phyloP scores from a whole-genome alignment of 1,140 invertebrate species.

The Cotesia typhae region DNA sequence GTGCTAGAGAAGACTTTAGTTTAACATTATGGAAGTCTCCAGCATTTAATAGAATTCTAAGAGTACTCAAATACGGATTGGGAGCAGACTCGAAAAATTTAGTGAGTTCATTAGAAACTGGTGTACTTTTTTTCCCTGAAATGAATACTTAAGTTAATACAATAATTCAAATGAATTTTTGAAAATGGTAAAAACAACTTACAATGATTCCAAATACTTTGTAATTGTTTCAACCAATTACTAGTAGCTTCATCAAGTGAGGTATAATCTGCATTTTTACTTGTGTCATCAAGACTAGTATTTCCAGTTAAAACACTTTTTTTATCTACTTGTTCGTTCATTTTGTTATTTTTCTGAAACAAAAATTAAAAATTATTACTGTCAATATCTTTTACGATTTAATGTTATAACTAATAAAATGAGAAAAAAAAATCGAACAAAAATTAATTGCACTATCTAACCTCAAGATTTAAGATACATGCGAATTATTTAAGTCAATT shows the following conservation, averaged over 20 bases:
- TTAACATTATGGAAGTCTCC: slow-evolving; percentile 69
- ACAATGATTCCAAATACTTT: slow-evolving; percentile 56
- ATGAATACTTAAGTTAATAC: slow-evolving; percentile 35
- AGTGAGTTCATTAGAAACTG: slow-evolving; percentile 63
- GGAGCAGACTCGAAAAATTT: slow-evolving; percentile 63
- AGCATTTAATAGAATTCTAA: slow-evolving; percentile 69
- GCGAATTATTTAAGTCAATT: too few relatives aligned
- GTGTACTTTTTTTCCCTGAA: slow-evolving; percentile 68
- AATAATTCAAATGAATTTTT: slow-evolving; percentile 13
- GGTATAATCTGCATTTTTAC: slow-evolving; percentile 30
- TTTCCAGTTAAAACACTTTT: background rate
- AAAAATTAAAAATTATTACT: too few relatives aligned
- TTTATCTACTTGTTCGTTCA: background rate
- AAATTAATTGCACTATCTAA: too few relatives aligned
- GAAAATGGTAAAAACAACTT: slow-evolving; percentile 30
- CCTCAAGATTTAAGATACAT: too few relatives aligned
- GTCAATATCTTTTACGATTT: too few relatives aligned
- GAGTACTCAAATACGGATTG: slow-evolving; percentile 68
- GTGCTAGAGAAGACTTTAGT: slow-evolving; percentile 65
- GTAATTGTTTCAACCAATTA: slow-evolving; percentile 51
- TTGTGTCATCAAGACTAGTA: background rate
- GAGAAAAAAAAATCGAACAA: too few relatives aligned
- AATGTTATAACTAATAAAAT: too few relatives aligned
- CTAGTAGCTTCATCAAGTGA: slow-evolving; percentile 53
- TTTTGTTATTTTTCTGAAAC: background rate